These are phyloP conservation scores for Plecotus auritus DNA, from an alignment of 2,113 vertebrate genomes.

Conservation along the genomic window DNA sequence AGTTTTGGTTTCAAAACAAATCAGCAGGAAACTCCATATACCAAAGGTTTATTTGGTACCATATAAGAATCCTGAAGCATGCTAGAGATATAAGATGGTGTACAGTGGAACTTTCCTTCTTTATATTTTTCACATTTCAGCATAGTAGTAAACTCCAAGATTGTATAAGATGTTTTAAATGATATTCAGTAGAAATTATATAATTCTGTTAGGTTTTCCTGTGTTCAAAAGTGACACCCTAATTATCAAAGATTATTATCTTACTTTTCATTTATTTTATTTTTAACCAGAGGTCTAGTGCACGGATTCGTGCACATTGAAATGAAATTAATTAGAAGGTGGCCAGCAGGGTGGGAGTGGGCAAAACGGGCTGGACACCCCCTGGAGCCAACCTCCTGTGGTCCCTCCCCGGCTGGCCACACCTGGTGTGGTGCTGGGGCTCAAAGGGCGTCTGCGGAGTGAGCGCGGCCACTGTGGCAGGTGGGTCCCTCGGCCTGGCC, in stretches of 20 bases:
- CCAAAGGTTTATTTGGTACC: not conserved
- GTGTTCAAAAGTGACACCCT: not conserved
- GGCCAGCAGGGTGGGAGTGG: no score
- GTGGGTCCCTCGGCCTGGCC: no score
- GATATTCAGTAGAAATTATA: not conserved
- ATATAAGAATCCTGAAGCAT: not conserved
- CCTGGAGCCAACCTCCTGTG: no score
- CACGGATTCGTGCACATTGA: no score
- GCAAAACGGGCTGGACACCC: no score
- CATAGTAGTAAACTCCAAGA: not conserved
- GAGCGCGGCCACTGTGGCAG: no score
- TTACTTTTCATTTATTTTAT: not conserved
- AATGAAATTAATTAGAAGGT: no score
- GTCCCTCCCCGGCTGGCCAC: no score
- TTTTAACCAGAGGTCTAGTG: no score
- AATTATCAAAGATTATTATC: not conserved
- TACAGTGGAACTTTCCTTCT: not conserved
- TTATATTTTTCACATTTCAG: not conserved
- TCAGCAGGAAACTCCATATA: not conserved
- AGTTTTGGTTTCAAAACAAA: constrained; percentile 58
- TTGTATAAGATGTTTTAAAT: not conserved
- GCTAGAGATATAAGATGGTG: not conserved
- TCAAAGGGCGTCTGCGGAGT: no score
- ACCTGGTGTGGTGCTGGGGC: no score
- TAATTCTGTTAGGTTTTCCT: constrained; percentile 7